Conservation (phyloP, 2,113 vertebrate species). For the Cyphomyrus discorhynchus region DNA sequence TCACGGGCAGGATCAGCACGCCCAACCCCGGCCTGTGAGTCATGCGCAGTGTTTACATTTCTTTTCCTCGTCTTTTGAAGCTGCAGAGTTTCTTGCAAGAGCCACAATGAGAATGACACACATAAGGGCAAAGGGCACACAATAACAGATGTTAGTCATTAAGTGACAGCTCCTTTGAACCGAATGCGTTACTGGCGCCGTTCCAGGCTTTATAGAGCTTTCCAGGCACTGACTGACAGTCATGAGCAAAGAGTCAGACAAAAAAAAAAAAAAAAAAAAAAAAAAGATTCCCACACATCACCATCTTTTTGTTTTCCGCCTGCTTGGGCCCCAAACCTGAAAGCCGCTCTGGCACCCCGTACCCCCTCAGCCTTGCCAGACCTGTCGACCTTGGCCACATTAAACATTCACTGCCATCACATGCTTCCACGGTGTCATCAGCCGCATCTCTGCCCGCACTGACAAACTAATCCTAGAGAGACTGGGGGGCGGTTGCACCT, state of each 20-base stretch:
- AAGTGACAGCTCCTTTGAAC: not conserved
- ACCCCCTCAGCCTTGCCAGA: not conserved
- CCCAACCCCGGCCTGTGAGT: not conserved
- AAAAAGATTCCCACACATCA: not conserved
- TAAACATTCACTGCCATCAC: constrained; percentile 29
- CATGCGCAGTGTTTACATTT: not conserved
- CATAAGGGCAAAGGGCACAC: not conserved
- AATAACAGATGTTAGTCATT: not conserved
- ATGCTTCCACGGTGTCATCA: constrained; percentile 22
- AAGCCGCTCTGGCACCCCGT: not conserved
- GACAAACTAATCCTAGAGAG: not conserved
- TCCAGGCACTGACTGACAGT: not conserved
- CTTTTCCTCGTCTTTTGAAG: not conserved
- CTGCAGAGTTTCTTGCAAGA: not conserved
- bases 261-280: not conserved
- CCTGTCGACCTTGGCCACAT: not conserved
- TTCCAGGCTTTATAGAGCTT: not conserved
- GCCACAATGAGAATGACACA: not conserved
- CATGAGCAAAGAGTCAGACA: not conserved
- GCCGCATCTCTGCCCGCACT: not conserved
- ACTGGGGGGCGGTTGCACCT: not conserved
- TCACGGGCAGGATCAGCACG: not conserved
- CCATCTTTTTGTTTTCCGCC: not conserved
- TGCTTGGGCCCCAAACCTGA: not conserved
- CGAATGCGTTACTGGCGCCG: not conserved